These are phyloP conservation scores for Piprites chloris DNA, from an alignment of 2,113 vertebrate species.

Conservation along the genomic window DNA sequence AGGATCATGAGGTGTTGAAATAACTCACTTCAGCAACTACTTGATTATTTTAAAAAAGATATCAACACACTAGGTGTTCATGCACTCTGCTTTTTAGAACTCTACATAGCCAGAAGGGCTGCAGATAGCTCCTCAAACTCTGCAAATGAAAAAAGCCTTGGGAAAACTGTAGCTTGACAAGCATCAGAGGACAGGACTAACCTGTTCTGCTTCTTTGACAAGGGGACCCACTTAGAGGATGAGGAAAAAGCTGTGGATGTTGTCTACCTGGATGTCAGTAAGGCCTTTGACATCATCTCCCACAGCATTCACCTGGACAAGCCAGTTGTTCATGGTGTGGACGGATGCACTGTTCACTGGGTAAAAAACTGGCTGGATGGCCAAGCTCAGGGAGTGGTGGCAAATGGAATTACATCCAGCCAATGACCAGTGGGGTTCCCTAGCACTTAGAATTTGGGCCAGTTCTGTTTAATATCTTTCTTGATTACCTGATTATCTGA, in stretches of 20 bases:
- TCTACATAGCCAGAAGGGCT: neutral
- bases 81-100: neutral
- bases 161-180: neutral
- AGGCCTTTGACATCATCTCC: neutral
- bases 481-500: neutral
- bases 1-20: neutral
- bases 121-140: neutral
- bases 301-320: neutral
- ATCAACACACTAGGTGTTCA: neutral
- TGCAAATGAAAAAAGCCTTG: neutral
- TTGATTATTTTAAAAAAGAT: neutral
- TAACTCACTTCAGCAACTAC: neutral
- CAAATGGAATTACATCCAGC: neutral
- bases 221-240: neutral
- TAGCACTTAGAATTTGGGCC: neutral
- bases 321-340: neutral
- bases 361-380: neutral
- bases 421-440: neutral
- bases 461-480: neutral
- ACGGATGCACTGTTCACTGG: neutral
- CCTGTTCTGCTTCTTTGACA: neutral
- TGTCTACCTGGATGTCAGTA: neutral
- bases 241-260: neutral
- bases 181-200: neutral
- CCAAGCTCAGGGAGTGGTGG: neutral